These are phyloP conservation scores for Hirtodrosophila alboralis DNA, from an alignment of 2,888 invertebrate species.

Conservation along the genomic window DNA sequence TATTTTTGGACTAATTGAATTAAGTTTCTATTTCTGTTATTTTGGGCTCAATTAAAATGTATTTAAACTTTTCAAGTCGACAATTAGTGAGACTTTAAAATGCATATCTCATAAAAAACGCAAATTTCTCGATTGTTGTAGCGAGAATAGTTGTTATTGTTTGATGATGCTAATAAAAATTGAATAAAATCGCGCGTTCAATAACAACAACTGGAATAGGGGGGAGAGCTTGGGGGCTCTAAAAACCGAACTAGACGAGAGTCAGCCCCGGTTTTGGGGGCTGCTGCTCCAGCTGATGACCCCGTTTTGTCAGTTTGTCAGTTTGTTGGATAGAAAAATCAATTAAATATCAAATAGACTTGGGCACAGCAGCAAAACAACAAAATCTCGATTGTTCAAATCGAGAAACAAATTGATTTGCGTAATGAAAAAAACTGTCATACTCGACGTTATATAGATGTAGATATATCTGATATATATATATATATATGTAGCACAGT, in stretches of 20 bases:
- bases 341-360: slow-evolving; percentile 54
- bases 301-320: slow-evolving; percentile 47
- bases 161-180: slow-evolving; percentile 66
- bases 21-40: background rate
- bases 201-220: slow-evolving; percentile 51
- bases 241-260: slow-evolving; percentile 6
- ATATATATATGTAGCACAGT: slow-evolving; percentile 49
- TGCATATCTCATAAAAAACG: slow-evolving; percentile 14
- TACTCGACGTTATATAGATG: too few relatives aligned
- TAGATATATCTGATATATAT: too few relatives aligned
- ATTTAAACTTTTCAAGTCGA: background rate
- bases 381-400: slow-evolving; percentile 45
- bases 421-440: slow-evolving; percentile 50
- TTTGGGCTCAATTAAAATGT: slow-evolving; percentile 4
- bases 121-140: slow-evolving; percentile 34
- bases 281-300: slow-evolving; percentile 43
- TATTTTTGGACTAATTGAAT: too few relatives aligned
- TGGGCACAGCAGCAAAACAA: slow-evolving; percentile 15
- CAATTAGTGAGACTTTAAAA: slow-evolving; percentile 24
- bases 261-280: slow-evolving; percentile 34
- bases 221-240: background rate
- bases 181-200: slow-evolving; percentile 76
- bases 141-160: slow-evolving; percentile 9
- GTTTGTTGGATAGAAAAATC: slow-evolving; percentile 47
- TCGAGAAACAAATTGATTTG: slow-evolving; percentile 45